Base-by-base conservation (phyloP, 1,140 invertebrate genomes). In the Drosophila sulfurigaster region DNA sequence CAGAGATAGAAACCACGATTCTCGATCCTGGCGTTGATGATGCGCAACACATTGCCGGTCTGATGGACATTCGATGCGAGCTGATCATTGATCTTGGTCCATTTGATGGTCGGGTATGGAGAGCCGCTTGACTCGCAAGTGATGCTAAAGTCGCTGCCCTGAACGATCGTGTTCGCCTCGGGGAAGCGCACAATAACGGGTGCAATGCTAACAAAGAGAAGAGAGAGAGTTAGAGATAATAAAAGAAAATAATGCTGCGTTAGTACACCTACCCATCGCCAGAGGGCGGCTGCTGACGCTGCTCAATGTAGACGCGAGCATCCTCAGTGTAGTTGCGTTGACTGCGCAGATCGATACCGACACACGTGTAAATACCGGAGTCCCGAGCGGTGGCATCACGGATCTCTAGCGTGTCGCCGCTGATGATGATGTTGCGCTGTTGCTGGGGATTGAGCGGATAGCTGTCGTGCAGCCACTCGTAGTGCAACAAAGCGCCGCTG, bases 1-100 rank as follows among this genome's bases (percentile, higher is more conserved):
- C 97, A 98, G 5, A 96, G 91, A 82, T 98, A 98, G 7, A 96
- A 93, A 25, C 97, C 98, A 51, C 96, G 93, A 92, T 99, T 98
- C 11, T 94, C 93, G 25, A 97, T 94, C 79, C 95, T 94, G 0
- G 95, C 95, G 67, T 96, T 95, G 1, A 93, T 93, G 62, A 99
- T 96, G 49, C 95, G 94, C 16, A 98, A 92, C 0, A 94, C 93
- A 70, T 96, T 95, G 20, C 95, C 96, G 11, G 94, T 92, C 91
- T 96, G 95, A 68, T 94, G 94, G 1, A 94, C 94, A 77, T 95
- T 94, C 0, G 93, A 63, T 1, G 95, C 94, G 5, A 98, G 93
- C 1, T 94, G 83, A 32, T 94, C 95, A n/a, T 82, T 77, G 1
- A 96, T 94, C 93, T 96, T 97, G 1, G 93, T 94, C 98, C 98